Percentiles rank a stretch among this genome's conserved stretches.
Conservation (phyloP, 2,888 invertebrate species). For the Drosophila cognata region DNA sequence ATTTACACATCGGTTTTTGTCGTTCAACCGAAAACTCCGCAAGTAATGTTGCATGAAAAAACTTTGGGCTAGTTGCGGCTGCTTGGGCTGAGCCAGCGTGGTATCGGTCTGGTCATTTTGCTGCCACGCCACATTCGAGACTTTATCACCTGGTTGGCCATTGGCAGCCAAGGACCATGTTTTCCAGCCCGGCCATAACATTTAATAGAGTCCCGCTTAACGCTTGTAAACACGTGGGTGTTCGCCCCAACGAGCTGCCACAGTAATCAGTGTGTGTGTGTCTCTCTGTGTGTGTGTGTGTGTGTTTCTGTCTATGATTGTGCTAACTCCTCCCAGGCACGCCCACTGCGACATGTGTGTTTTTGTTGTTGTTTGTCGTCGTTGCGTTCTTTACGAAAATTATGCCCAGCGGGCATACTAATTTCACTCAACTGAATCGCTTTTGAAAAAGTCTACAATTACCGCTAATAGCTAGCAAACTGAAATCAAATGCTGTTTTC, state of each 20-base stretch:
- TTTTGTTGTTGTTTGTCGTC: conserved; percentile 18
- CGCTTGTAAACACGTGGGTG: conserved; percentile 75
- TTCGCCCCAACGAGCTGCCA: conserved; percentile 10
- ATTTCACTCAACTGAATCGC: conserved; percentile 70
- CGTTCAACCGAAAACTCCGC: conserved; percentile 24
- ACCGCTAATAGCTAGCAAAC: conserved; percentile 69
- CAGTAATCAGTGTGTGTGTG: conserved; percentile 49
- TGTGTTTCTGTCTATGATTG: conserved; percentile 3
- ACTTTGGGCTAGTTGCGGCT: conserved; percentile 34
- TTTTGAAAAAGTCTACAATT: conserved; percentile 72
- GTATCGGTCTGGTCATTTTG: conserved; percentile 46
- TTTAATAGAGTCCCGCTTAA: conserved; percentile 75
- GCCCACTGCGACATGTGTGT: conserved; percentile 28
- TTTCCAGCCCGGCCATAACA: conserved; percentile 63
- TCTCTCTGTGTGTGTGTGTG: conserved; percentile 20
- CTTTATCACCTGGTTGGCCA: conserved; percentile 75
- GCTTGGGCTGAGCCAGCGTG: conserved; percentile 7
- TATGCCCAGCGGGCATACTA: conserved; percentile 74
- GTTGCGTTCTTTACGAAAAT: conserved; percentile 57
- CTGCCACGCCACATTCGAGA: conserved; percentile 65
- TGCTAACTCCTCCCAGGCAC: conserved; percentile 31
- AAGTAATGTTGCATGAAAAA: conserved; percentile 45
- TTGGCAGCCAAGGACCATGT: conserved; percentile 61
- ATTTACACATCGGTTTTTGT: conserved; percentile 20
- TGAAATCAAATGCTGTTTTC: conserved; percentile 56